phyloP scores from a whole-genome alignment of 1,140 invertebrate species.

The Drosophila santomea region DNA sequence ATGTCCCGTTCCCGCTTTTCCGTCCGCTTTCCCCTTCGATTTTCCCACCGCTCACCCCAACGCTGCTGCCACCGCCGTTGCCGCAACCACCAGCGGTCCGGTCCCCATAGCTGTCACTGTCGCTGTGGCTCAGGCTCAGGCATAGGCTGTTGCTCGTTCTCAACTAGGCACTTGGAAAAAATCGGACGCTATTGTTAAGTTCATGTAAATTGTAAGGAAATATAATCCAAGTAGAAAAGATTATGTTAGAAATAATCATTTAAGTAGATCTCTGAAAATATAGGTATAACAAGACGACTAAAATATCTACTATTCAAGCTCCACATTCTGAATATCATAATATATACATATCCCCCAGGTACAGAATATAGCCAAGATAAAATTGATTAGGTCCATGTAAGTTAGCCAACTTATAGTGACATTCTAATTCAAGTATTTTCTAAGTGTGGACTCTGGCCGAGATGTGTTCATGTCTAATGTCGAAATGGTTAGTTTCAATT shows the following conservation, averaged over 20 bases:
- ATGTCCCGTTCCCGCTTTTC: slow-evolving; percentile 8
- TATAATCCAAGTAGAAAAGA: background rate
- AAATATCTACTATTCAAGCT: too few species aligned
- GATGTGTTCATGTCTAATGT: slow-evolving; percentile 83
- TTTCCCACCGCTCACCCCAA: background rate
- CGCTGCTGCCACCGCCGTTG: slow-evolving; percentile 7
- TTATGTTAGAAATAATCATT: background rate
- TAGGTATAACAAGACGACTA: too few species aligned
- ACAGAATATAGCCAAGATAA: background rate
- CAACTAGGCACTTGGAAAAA: slow-evolving; percentile 28
- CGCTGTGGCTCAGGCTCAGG: slow-evolving; percentile 37
- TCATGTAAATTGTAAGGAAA: background rate
- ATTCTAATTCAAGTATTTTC: background rate
- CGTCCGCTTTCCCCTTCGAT: background rate
- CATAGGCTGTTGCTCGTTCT: slow-evolving; percentile 40
- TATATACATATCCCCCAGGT: too few species aligned
- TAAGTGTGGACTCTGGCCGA: slow-evolving; percentile 48
- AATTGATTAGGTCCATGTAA: background rate
- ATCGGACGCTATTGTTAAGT: too few species aligned
- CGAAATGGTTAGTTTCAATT: slow-evolving; percentile 83
- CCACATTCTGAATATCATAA: too few species aligned
- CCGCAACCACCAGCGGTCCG: slow-evolving; percentile 42
- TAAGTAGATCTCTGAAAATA: too few species aligned
- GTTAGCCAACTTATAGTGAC: too few species aligned
- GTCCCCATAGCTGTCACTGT: slow-evolving; percentile 43